Conservation (phyloP, 2,113 vertebrate genomes). For the Tetraodon nigroviridis region DNA sequence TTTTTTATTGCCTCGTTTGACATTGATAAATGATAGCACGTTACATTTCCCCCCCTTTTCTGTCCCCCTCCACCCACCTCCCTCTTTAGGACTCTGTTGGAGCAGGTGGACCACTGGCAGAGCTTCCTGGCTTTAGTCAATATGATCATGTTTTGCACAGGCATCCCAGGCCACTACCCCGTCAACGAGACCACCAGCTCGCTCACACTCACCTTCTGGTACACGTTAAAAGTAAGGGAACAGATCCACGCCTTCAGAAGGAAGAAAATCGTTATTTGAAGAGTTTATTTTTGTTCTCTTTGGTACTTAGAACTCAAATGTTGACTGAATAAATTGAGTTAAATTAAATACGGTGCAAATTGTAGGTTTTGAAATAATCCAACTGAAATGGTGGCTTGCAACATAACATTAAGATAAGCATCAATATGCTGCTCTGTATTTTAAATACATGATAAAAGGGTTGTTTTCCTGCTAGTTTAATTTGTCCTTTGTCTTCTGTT, state of each 20-base stretch:
- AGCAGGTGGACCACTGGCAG: slow-evolving; percentile 98
- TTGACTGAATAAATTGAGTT: background rate
- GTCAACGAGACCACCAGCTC: slow-evolving; percentile 99
- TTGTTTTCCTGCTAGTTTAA: background rate
- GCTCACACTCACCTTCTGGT: slow-evolving; percentile 98
- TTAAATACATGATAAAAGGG: background rate
- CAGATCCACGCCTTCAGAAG: background rate
- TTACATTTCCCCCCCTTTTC: background rate
- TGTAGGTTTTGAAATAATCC: too few relatives aligned
- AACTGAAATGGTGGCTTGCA: too few relatives aligned
- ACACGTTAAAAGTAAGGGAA: slow-evolving; percentile 85
- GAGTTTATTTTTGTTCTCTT: too few relatives aligned
- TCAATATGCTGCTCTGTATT: too few relatives aligned
- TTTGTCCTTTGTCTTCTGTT: too few relatives aligned
- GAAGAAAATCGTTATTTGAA: too few relatives aligned
- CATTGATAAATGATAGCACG: background rate
- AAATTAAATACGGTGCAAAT: too few relatives aligned
- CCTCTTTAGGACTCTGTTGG: slow-evolving; percentile 83
- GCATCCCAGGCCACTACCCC: slow-evolving; percentile 96
- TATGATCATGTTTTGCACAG: slow-evolving; percentile 99
- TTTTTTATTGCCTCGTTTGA: background rate
- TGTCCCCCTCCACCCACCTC: background rate
- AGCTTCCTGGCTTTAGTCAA: slow-evolving; percentile 96
- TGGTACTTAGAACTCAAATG: too few relatives aligned
- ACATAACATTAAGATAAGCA: too few relatives aligned